Percentiles rank a stretch among this genome's conserved stretches.
These are phyloP conservation scores for Hirundichthys speculiger DNA, from an alignment of 2,113 vertebrate species.

Conservation along the genomic window DNA sequence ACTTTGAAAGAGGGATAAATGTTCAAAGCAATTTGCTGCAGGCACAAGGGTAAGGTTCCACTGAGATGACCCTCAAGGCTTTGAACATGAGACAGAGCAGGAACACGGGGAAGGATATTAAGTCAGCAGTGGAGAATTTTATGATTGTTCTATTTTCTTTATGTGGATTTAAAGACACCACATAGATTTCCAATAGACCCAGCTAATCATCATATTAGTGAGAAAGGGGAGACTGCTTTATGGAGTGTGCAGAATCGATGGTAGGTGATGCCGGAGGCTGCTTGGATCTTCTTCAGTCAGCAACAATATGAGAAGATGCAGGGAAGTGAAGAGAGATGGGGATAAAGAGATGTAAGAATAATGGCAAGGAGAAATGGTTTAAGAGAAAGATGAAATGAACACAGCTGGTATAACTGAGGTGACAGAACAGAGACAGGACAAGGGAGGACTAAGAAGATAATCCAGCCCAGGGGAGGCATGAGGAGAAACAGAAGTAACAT, in stretches of 20 bases:
- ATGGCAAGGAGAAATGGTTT: conserved; percentile 15
- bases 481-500: conserved; percentile 27
- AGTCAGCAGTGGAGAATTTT: conserved; percentile 31
- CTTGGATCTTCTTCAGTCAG: conserved; percentile 40
- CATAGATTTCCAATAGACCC: conserved; percentile 41
- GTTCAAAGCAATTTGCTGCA: conserved; percentile 25
- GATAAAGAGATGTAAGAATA: conserved; percentile 12
- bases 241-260: conserved; percentile 62
- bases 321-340: conserved; percentile 7
- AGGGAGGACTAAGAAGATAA: conserved; percentile 29
- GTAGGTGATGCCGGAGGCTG: conserved; percentile 44
- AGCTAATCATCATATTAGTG: conserved; percentile 54
- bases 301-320: conserved; percentile 27
- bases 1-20: conserved; percentile 30
- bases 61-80: conserved; percentile 38
- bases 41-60: conserved; percentile 8
- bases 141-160: conserved; percentile 49
- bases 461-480: neutral
- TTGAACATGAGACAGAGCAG: conserved; percentile 6
- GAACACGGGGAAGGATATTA: conserved; percentile 33
- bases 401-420: conserved; percentile 1
- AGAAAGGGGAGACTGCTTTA: conserved; percentile 51
- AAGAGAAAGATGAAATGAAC: conserved; percentile 31
- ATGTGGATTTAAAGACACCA: conserved; percentile 46
- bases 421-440: conserved; percentile 23